A percentile compares a stretch with the other conserved stretches of the same genome.
Evolutionary conservation across 2,888 invertebrate genomes (phyloP).

Genomic region (Mesochorus sp.): DNA sequence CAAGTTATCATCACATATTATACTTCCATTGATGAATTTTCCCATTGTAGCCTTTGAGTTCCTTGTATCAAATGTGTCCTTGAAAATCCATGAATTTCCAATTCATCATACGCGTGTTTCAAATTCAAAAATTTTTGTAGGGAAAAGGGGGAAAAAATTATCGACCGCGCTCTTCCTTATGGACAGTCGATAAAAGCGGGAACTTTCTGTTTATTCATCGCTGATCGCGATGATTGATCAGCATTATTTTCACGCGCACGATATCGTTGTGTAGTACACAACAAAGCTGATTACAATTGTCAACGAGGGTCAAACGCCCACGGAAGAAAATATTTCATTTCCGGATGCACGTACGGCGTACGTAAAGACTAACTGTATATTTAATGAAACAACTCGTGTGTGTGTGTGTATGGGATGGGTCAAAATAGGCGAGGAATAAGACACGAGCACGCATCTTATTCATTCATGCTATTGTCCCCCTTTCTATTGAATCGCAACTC

Average conservation of each 20-base stretch:
- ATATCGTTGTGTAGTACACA: slow-evolving; percentile 15
- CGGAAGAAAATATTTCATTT: slow-evolving; percentile 33
- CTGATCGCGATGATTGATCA: no score
- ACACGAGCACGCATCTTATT: slow-evolving; percentile 13
- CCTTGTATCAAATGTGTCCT: no score
- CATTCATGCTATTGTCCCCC: slow-evolving; percentile 53
- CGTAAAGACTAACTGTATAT: slow-evolving; percentile 57
- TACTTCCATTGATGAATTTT: no score
- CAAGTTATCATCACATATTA: no score
- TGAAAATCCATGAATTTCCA: no score
- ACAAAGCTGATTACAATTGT: slow-evolving; percentile 6
- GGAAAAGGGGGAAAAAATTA: no score
- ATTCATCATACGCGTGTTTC: no score
- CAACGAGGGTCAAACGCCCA: slow-evolving; percentile 10
- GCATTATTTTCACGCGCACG: not conserved
- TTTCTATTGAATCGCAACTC: slow-evolving; percentile 67
- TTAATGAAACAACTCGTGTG: not conserved
- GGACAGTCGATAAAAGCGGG: no score
- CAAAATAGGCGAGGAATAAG: not conserved
- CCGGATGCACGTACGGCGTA: slow-evolving; percentile 57
- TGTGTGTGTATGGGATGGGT: not conserved
- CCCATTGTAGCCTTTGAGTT: no score
- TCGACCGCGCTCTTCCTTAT: no score
- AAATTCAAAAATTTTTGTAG: no score
- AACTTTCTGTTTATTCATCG: no score